These are phyloP conservation scores for Andrena trimmerana DNA, from an alignment of 2,888 invertebrate species.

Conservation along the genomic window DNA sequence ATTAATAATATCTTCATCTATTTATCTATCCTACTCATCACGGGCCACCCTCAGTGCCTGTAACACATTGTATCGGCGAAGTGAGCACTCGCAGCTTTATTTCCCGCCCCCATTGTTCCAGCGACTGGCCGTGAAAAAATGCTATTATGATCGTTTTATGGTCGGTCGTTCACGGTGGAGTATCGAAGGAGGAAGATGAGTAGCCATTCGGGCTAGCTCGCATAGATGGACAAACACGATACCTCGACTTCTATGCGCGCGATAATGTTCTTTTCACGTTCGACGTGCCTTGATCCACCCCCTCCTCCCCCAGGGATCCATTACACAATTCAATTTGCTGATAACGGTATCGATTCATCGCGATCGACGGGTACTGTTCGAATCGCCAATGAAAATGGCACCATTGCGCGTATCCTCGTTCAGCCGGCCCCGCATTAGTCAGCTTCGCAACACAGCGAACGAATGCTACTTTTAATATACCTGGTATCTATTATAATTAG, in stretches of 20 bases:
- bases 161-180: slow-evolving; percentile 5
- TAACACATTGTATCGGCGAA: neutral
- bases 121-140: slow-evolving; percentile 6
- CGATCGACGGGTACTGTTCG: slow-evolving; percentile 58
- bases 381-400: slow-evolving; percentile 2
- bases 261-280: slow-evolving; percentile 53
- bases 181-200: slow-evolving; percentile 57
- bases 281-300: slow-evolving; percentile 23
- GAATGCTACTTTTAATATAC: too few relatives aligned
- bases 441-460: too few relatives aligned
- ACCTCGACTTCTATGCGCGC: slow-evolving; percentile 51
- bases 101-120: neutral
- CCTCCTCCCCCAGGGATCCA: slow-evolving; percentile 42
- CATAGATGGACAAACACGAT: slow-evolving; percentile 63
- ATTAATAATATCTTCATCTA: too few relatives aligned
- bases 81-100: neutral
- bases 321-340: slow-evolving; percentile 82
- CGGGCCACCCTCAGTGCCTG: neutral
- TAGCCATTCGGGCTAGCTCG: slow-evolving; percentile 55
- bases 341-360: slow-evolving; percentile 78
- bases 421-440: too few relatives aligned
- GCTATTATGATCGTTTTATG: slow-evolving; percentile 26
- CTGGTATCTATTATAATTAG: too few relatives aligned
- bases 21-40: too few relatives aligned
- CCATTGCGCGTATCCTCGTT: neutral